A percentile compares a stretch with the other conserved stretches of the same genome.
Evolutionary conservation across 2,113 vertebrate genomes (phyloP).

Genomic region (Macheiramphus alcinus): DNA sequence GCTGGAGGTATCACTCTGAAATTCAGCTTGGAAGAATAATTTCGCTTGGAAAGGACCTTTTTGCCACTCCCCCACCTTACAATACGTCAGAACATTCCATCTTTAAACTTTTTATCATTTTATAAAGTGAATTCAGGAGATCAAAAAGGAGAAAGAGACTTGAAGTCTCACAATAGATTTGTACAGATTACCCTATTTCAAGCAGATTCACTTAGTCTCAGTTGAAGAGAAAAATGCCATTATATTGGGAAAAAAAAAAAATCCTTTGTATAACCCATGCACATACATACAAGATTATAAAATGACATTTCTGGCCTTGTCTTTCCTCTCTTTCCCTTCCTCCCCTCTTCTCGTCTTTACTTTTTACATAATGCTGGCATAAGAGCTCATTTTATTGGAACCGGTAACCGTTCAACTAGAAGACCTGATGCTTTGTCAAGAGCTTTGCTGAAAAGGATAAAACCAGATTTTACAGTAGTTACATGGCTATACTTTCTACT

Average conservation of each 20-base stretch:
- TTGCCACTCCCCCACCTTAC: background rate
- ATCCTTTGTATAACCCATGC: background rate
- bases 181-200: background rate
- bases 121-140: background rate
- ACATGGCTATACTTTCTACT: constrained; percentile 29
- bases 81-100: background rate
- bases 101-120: background rate
- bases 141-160: background rate
- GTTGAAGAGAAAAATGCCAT: background rate
- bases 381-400: background rate
- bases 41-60: background rate
- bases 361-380: background rate
- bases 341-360: background rate
- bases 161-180: background rate
- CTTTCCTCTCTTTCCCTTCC: background rate
- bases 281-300: background rate
- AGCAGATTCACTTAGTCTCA: background rate
- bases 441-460: constrained; percentile 33
- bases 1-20: background rate
- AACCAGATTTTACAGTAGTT: constrained; percentile 55
- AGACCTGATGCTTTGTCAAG: background rate
- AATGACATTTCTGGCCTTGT: background rate
- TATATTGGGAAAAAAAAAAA: background rate
- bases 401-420: background rate
- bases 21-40: background rate